Conservation (phyloP, 1,140 invertebrate species). For the Asbolus verrucosus region DNA sequence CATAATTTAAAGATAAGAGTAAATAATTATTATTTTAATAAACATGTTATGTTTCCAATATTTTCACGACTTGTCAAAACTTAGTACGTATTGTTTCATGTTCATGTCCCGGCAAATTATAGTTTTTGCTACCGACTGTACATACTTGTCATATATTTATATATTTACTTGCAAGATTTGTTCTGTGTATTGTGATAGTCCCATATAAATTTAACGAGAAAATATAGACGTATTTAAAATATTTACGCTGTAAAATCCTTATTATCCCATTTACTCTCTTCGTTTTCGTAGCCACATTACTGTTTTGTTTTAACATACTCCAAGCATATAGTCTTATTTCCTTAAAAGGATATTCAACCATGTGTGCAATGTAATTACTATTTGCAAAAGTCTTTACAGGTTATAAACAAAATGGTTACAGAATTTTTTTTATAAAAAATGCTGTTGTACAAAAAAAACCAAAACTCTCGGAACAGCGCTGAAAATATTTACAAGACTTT, state of each 20-base stretch:
- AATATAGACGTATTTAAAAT: constrained; percentile 46
- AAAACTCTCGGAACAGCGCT: no score
- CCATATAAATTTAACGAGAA: constrained; percentile 37
- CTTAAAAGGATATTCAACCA: no score
- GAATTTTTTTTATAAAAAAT: no score
- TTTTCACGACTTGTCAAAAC: background rate
- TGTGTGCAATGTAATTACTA: no score
- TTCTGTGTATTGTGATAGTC: constrained; percentile 47
- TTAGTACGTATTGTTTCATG: no score
- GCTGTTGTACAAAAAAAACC: no score
- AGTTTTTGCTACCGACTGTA: constrained; percentile 44
- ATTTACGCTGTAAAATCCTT: background rate
- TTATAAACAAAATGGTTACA: no score
- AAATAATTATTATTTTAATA: constrained; percentile 1
- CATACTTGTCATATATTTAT: constrained; percentile 36
- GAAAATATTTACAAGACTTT: no score
- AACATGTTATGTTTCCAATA: background rate
- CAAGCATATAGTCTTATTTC: no score
- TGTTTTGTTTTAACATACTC: no score
- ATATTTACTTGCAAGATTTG: constrained; percentile 23
- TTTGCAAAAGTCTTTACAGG: no score
- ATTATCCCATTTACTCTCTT: background rate
- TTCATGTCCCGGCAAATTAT: constrained; percentile 32
- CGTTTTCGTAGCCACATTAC: no score
- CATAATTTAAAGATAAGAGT: background rate